phyloP scores from a whole-genome alignment of 2,113 vertebrate genomes.

The Hippopotamus amphibius region DNA sequence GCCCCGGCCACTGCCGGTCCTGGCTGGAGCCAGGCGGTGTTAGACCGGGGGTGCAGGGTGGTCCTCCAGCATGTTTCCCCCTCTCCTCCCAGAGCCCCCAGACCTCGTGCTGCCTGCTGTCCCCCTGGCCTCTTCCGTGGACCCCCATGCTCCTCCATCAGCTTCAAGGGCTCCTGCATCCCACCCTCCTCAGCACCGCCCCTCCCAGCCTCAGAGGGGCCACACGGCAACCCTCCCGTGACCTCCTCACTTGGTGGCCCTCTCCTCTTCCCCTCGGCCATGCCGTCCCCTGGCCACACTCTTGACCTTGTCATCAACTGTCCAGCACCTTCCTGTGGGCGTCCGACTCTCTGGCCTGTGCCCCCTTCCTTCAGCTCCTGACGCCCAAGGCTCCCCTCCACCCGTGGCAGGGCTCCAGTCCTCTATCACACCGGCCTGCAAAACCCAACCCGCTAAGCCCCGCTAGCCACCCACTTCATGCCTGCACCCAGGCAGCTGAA shows the following conservation, averaged over 20 bases:
- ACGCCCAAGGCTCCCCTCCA: too few relatives aligned
- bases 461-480: too few relatives aligned
- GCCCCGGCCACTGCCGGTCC: background rate
- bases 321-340: background rate
- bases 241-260: background rate
- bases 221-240: background rate
- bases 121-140: background rate
- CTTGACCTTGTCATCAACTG: accelerated
- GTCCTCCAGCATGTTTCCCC: background rate
- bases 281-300: background rate
- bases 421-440: accelerated
- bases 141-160: background rate
- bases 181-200: background rate
- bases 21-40: background rate
- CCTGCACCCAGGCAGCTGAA: too few relatives aligned
- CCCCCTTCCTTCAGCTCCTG: too few relatives aligned
- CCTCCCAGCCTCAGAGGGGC: background rate
- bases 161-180: background rate
- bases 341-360: too few relatives aligned
- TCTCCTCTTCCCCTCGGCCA: too few relatives aligned
- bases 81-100: background rate
- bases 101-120: background rate
- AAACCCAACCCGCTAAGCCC: too few relatives aligned
- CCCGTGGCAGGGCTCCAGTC: too few relatives aligned
- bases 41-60: background rate